Conservation (phyloP, 37 sponge, comb jelly and placozoan species). For the Beroe ovata region DNA sequence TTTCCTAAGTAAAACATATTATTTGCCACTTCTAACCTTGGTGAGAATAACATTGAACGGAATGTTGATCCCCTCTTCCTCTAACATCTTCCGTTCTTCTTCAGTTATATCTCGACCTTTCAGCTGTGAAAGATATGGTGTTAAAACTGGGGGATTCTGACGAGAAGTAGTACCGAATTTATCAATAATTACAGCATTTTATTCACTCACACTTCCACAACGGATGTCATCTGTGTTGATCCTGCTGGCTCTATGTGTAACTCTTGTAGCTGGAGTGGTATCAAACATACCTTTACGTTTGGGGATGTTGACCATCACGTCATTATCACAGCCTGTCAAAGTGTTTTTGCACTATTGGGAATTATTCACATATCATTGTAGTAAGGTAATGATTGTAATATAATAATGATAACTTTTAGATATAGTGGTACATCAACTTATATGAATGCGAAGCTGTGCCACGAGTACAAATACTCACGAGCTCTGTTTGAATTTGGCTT, state of each 20-base stretch:
- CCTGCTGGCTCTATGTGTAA: neutral
- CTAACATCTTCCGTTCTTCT: slow-evolving; percentile 56
- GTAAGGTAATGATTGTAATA: too few species aligned
- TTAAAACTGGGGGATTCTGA: too few species aligned
- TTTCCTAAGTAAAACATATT: too few species aligned
- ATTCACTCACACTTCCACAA: slow-evolving; percentile 56
- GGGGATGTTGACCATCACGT: slow-evolving; percentile 62
- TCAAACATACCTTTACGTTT: slow-evolving; percentile 4
- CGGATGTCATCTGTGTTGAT: slow-evolving; percentile 20
- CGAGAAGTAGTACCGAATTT: too few species aligned
- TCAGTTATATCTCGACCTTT: slow-evolving; percentile 60
- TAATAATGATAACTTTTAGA: too few species aligned
- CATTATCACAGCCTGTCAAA: slow-evolving; percentile 35
- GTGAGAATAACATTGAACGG: slow-evolving; percentile 57
- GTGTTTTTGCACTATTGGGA: too few species aligned
- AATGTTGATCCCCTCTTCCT: slow-evolving; percentile 30
- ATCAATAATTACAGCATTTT: too few species aligned
- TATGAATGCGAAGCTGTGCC: too few species aligned
- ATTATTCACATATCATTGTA: too few species aligned
- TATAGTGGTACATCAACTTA: too few species aligned
- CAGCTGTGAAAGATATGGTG: too few species aligned
- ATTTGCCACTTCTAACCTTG: slow-evolving; percentile 16
- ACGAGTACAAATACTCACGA: too few species aligned
- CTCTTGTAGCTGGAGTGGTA: neutral
- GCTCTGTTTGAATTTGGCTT: neutral